A percentile compares a stretch with the other conserved stretches of the same genome.
These are phyloP conservation scores for Anagyrus pseudococci DNA, from an alignment of 2,888 invertebrate genomes.

Conservation along the genomic window DNA sequence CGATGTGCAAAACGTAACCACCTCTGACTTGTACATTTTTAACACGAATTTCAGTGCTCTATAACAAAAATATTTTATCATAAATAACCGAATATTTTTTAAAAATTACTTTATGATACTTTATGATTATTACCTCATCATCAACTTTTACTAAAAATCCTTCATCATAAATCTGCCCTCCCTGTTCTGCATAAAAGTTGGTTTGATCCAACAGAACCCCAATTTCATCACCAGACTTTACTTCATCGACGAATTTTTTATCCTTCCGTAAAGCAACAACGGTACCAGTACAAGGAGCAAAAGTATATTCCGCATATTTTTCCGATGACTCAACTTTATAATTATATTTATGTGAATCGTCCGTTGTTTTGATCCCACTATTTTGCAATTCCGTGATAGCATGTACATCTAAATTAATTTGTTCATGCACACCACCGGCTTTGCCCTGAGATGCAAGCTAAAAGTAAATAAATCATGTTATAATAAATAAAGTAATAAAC, in stretches of 20 bases:
- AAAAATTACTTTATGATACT: too few species aligned
- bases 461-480: conserved; percentile 4
- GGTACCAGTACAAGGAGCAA: conserved; percentile 74
- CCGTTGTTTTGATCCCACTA: conserved; percentile 77
- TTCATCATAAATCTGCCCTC: conserved; percentile 97
- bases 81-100: conserved; percentile 1
- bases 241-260: conserved; percentile 85
- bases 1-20: conserved; percentile 94
- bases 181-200: conserved; percentile 98
- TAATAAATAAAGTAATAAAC: conserved; percentile 4
- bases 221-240: conserved; percentile 85
- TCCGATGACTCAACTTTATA: conserved; percentile 75
- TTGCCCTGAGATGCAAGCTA: conserved; percentile 86
- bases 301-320: conserved; percentile 77
- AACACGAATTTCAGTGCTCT: conserved; percentile 86
- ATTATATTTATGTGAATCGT: conserved; percentile 91
- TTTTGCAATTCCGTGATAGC: conserved; percentile 90
- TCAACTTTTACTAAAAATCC: conserved; percentile 85
- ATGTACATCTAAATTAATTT: conserved; percentile 92
- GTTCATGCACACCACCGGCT: conserved; percentile 79
- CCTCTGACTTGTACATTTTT: conserved; percentile 94
- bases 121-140: conserved; percentile 76
- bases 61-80: conserved; percentile 35
- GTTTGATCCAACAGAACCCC: conserved; percentile 91
- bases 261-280: conserved; percentile 82